phyloP scores from a whole-genome alignment of 2,797 vertebrate species.

The Pseudocheirus occidentalis region DNA sequence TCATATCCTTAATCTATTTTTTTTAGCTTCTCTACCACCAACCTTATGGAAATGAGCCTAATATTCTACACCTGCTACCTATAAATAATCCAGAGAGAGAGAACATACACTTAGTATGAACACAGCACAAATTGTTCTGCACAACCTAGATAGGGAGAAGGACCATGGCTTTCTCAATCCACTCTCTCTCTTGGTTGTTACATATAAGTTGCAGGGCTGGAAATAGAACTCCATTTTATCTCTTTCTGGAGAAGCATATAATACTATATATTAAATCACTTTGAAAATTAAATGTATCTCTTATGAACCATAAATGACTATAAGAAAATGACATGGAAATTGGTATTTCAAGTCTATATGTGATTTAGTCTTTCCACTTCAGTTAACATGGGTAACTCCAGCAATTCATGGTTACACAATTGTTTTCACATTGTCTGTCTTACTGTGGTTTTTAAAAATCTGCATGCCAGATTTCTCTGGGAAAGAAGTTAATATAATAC shows the following conservation, averaged over 20 bases:
- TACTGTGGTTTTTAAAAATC: slow-evolving; percentile 29
- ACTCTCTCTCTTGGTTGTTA: background rate
- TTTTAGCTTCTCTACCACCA: background rate
- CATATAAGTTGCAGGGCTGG: background rate
- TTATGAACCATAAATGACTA: background rate
- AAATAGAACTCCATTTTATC: slow-evolving; percentile 4
- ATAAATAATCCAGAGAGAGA: background rate
- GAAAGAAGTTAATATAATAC: slow-evolving; percentile 46
- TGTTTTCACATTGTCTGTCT: slow-evolving; percentile 32
- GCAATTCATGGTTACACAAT: slow-evolving; percentile 42
- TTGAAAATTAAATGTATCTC: slow-evolving; percentile 50
- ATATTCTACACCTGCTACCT: background rate
- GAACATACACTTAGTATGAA: background rate
- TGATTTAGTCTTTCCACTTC: slow-evolving; percentile 34
- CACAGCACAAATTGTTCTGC: background rate
- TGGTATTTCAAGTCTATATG: slow-evolving; percentile 55
- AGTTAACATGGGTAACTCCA: slow-evolving; percentile 34
- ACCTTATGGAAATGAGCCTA: background rate
- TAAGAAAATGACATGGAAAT: slow-evolving; percentile 51
- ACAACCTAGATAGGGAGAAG: background rate
- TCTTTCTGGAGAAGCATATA: background rate
- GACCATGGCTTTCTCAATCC: background rate
- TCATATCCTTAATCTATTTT: background rate
- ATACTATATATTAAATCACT: background rate
- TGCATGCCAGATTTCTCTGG: slow-evolving; percentile 65